These are phyloP conservation scores for Chamaea fasciata DNA, from an alignment of 2,113 vertebrate species.

Conservation along the genomic window DNA sequence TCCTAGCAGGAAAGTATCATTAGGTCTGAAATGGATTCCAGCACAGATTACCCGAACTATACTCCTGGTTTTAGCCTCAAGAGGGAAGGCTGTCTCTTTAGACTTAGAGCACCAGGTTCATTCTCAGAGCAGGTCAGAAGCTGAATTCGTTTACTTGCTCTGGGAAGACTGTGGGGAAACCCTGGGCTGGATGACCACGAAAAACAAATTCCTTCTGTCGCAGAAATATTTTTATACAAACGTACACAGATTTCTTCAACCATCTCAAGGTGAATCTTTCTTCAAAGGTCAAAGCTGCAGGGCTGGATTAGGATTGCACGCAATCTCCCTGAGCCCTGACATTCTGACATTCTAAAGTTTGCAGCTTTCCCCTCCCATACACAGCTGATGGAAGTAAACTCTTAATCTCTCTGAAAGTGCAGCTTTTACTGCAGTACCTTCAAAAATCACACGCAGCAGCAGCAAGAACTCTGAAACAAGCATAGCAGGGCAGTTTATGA, in stretches of 20 bases:
- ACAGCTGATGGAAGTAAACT: background rate
- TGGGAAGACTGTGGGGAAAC: background rate
- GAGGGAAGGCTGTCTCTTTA: background rate
- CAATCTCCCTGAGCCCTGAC: conserved; percentile 29
- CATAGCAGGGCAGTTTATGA: conserved; percentile 3
- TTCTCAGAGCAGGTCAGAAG: background rate
- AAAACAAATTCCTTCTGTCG: background rate
- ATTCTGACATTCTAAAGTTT: conserved; percentile 34
- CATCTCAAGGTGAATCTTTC: conserved; percentile 26
- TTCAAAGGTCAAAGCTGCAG: conserved; percentile 63
- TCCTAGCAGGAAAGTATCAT: conserved; percentile 1
- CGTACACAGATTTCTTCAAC: background rate
- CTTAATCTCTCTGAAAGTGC: background rate
- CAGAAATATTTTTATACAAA: conserved; percentile 8
- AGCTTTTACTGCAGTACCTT: background rate
- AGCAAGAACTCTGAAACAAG: background rate
- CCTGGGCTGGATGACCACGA: background rate
- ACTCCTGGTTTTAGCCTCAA: background rate
- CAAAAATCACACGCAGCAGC: background rate
- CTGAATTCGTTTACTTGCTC: background rate
- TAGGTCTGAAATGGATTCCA: conserved; percentile 10
- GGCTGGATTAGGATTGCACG: conserved; percentile 61
- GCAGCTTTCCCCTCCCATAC: background rate
- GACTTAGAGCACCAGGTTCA: background rate
- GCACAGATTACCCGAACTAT: background rate